Evolutionary conservation across 37 sponge, comb jelly and placozoan species (phyloP).

Genomic region (Chondrosia reniformis): DNA sequence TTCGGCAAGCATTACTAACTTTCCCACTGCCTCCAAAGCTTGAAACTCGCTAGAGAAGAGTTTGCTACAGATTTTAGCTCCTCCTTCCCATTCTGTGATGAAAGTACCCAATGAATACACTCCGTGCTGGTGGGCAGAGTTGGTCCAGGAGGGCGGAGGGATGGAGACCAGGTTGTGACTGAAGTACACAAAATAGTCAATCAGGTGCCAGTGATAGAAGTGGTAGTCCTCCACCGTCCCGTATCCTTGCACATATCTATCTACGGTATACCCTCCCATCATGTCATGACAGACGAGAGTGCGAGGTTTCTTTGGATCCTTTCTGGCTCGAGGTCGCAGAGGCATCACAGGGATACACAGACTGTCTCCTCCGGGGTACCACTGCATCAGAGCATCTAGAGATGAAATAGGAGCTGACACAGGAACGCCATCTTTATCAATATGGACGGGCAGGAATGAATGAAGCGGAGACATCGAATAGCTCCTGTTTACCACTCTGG

Average conservation of each 20-base stretch:
- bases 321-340: slow-evolving; percentile 16
- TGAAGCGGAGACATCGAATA: too few species aligned
- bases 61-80: slow-evolving; percentile 61
- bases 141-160: slow-evolving; percentile 94
- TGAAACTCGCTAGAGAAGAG: slow-evolving; percentile 50
- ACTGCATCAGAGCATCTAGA: slow-evolving; percentile 38
- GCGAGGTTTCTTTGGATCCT: slow-evolving; percentile 24
- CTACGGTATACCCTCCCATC: slow-evolving; percentile 93
- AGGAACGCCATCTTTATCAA: slow-evolving; percentile 24
- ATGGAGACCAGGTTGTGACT: slow-evolving; percentile 92
- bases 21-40: slow-evolving; percentile 50
- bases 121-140: slow-evolving; percentile 86
- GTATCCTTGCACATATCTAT: slow-evolving; percentile 62
- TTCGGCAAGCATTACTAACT: slow-evolving; percentile 71
- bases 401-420: slow-evolving; percentile 23
- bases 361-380: slow-evolving; percentile 58
- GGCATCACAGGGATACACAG: slow-evolving; percentile 52
- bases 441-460: too few species aligned
- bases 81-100: slow-evolving; percentile 93
- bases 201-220: slow-evolving; percentile 94
- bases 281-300: slow-evolving; percentile 95
- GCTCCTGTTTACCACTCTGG: too few species aligned
- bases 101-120: slow-evolving; percentile 81
- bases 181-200: slow-evolving; percentile 92
- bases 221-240: slow-evolving; percentile 59